These are phyloP conservation scores for Zaprionus bogoriensis DNA, from an alignment of 2,888 invertebrate genomes.

Conservation along the genomic window DNA sequence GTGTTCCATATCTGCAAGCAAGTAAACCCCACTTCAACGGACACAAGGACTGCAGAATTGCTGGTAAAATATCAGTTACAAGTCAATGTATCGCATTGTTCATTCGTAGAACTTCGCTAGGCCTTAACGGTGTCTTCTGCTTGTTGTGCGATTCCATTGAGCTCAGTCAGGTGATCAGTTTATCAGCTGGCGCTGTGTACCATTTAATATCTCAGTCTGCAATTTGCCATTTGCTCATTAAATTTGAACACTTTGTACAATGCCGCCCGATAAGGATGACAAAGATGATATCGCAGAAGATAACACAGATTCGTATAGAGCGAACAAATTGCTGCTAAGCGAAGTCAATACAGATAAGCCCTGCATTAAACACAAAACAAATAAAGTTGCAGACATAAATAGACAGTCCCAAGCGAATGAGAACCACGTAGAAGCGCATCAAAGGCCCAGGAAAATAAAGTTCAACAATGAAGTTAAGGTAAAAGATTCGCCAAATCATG, in stretches of 20 bases:
- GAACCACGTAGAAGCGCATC: constrained; percentile 24
- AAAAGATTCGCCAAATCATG: constrained; percentile 42
- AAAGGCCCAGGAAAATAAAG: constrained; percentile 47
- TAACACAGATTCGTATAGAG: constrained; percentile 29
- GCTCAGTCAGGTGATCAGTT: neutral
- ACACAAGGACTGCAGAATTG: constrained; percentile 20
- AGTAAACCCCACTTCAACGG: constrained; percentile 70
- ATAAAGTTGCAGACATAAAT: constrained; percentile 65
- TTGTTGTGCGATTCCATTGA: neutral
- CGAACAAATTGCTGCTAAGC: constrained; percentile 26
- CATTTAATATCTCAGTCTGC: neutral
- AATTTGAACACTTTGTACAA: constrained; percentile 19
- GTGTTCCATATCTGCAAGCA: constrained; percentile 74
- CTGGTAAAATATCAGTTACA: constrained; percentile 36
- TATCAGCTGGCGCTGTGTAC: neutral
- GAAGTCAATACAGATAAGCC: constrained; percentile 47
- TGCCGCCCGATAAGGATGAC: constrained; percentile 54
- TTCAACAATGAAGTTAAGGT: constrained; percentile 51
- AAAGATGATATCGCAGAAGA: constrained; percentile 36
- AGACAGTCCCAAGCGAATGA: constrained; percentile 32
- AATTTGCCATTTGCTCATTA: neutral
- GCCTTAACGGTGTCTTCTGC: neutral
- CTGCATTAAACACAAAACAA: constrained; percentile 57
- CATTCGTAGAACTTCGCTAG: neutral
- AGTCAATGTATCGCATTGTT: too few species aligned